These are phyloP conservation scores for Mus caroli DNA, from an alignment of 2,797 vertebrate genomes.

Conservation along the genomic window DNA sequence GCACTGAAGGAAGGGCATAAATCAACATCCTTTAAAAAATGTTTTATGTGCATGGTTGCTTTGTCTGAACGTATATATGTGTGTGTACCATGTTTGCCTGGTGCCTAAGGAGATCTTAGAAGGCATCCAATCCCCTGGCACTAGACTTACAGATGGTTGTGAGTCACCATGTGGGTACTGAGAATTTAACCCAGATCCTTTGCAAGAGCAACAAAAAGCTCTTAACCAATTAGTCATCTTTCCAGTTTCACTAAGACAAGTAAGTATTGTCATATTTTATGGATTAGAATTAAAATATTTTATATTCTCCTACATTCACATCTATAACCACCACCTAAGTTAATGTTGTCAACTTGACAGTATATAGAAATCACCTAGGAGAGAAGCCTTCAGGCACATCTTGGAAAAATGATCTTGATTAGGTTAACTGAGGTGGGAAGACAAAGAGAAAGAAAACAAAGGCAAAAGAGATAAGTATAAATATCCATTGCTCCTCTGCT, in stretches of 20 bases:
- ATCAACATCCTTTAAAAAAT: slow-evolving; percentile 2
- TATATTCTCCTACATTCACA: neutral
- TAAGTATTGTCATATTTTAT: slow-evolving; percentile 25
- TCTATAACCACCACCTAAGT: neutral
- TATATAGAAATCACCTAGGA: neutral
- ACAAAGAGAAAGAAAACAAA: neutral
- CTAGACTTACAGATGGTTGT: neutral
- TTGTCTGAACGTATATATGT: neutral
- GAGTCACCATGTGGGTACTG: neutral
- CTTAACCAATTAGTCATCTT: neutral
- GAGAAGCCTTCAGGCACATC: neutral
- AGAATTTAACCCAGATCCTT: neutral
- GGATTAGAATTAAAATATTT: slow-evolving; percentile 19
- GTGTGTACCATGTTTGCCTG: neutral
- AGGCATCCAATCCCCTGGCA: neutral
- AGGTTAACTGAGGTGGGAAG: neutral
- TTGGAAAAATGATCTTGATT: neutral
- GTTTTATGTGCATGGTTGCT: neutral
- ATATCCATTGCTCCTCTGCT: neutral
- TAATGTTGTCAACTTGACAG: neutral
- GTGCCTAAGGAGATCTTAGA: neutral
- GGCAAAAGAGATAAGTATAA: neutral
- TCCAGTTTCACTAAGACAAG: neutral
- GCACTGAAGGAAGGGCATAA: neutral
- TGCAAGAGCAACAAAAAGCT: neutral